These are phyloP conservation scores for Hylaeus volcanicus DNA, from an alignment of 1,140 invertebrate species.

Conservation along the genomic window DNA sequence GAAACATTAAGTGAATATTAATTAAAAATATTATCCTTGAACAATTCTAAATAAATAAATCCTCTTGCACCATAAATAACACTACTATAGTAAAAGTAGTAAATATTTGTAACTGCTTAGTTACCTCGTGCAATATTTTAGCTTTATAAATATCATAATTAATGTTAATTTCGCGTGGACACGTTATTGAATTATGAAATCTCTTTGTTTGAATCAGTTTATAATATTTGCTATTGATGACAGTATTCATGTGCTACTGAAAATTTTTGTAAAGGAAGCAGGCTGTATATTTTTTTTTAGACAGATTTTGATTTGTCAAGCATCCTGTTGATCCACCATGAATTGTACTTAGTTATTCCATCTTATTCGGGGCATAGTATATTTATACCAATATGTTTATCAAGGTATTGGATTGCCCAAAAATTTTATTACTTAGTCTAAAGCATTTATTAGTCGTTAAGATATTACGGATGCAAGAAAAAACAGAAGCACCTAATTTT, in stretches of 20 bases:
- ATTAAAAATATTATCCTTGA: background rate
- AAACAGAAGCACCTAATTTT: conserved; percentile 72
- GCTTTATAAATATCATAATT: conserved; percentile 10
- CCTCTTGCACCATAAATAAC: conserved; percentile 12
- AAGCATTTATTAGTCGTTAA: conserved; percentile 54
- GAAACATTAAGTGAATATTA: background rate
- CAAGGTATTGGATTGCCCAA: conserved; percentile 72
- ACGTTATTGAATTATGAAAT: conserved; percentile 56
- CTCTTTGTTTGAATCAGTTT: conserved; percentile 62
- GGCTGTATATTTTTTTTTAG: conserved; percentile 54
- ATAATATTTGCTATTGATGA: conserved; percentile 48
- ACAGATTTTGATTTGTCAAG: conserved; percentile 71
- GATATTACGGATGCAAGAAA: conserved; percentile 66
- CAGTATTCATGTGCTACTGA: conserved; percentile 53
- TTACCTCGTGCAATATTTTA: conserved; percentile 13
- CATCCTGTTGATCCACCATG: conserved; percentile 65
- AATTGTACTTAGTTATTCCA: conserved; percentile 75
- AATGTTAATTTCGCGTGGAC: background rate
- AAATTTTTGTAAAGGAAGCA: conserved; percentile 62
- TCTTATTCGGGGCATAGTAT: conserved; percentile 60
- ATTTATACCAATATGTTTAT: conserved; percentile 52
- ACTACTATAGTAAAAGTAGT: conserved; percentile 19
- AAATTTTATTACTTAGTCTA: conserved; percentile 61
- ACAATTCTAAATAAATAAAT: conserved; percentile 31
- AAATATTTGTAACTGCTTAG: background rate